phyloP scores from a whole-genome alignment of 37 sponge, comb jelly and placozoan species.

The Hormiphora californensis region DNA sequence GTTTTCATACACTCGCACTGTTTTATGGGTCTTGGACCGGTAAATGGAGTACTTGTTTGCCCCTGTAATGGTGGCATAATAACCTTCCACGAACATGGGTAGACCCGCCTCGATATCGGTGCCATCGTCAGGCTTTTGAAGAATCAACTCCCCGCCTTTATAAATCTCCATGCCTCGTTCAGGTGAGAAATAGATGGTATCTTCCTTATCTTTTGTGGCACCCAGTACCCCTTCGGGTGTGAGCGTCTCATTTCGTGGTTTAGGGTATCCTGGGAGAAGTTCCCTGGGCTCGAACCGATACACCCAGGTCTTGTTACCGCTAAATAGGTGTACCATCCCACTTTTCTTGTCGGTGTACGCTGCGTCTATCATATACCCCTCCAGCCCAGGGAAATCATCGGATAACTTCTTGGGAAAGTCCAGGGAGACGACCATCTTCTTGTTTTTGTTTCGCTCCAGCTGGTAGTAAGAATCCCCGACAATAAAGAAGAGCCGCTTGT shows the following conservation, averaged over 20 bases:
- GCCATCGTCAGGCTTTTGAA: not conserved
- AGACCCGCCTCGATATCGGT: not conserved
- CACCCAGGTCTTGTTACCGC: not conserved
- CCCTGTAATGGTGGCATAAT: not conserved
- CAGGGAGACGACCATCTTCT: not conserved
- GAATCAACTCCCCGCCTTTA: not conserved
- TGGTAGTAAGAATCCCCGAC: not conserved
- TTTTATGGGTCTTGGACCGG: not conserved
- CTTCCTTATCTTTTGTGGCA: not conserved
- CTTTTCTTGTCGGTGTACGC: not conserved
- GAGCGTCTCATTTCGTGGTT: too few species aligned
- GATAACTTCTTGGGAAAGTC: slow-evolving; percentile 23
- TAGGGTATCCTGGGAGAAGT: slow-evolving; percentile 24
- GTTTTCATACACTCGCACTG: not conserved
- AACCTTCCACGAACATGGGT: slow-evolving; percentile 19
- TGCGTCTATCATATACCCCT: not conserved
- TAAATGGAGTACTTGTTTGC: slow-evolving; percentile 21
- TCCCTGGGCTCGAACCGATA: not conserved
- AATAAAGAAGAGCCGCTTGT: slow-evolving; percentile 1
- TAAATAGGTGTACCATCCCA: not conserved
- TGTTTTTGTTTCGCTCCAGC: not conserved
- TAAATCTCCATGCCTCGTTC: not conserved
- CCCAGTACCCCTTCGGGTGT: not conserved
- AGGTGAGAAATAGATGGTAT: not conserved
- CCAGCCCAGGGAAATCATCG: not conserved